Percentiles rank a stretch among this genome's conserved stretches.
These are phyloP conservation scores for Scaeva pyrastri DNA, from an alignment of 2,888 invertebrate species.

Conservation along the genomic window DNA sequence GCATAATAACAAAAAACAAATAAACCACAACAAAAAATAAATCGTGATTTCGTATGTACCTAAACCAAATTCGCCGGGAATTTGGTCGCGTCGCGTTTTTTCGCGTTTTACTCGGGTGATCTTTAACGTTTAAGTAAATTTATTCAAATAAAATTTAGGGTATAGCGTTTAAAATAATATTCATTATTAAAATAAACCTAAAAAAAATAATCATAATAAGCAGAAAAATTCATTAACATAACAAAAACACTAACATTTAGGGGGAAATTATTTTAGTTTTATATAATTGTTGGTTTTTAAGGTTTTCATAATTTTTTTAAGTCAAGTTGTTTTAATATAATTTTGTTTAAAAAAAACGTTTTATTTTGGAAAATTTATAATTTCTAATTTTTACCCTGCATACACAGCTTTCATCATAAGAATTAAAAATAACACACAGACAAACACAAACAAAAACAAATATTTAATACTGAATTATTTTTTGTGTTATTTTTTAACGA, in stretches of 20 bases:
- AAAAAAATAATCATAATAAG: constrained; percentile 73
- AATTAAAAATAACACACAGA: constrained; percentile 15
- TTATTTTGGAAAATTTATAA: constrained; percentile 3
- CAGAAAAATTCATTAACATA: constrained; percentile 58
- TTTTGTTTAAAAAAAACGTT: background rate
- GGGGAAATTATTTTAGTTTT: constrained; percentile 57
- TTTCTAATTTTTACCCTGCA: constrained; percentile 55
- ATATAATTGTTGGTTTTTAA: constrained; percentile 30
- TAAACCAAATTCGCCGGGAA: constrained; percentile 84
- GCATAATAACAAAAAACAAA: constrained; percentile 20
- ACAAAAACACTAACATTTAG: constrained; percentile 55
- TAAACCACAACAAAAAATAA: constrained; percentile 77
- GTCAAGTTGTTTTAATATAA: background rate
- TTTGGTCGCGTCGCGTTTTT: constrained; percentile 84
- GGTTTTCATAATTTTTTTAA: background rate
- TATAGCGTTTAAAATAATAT: constrained; percentile 76
- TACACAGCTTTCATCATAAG: constrained; percentile 62
- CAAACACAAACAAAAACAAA: constrained; percentile 20
- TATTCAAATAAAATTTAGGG: constrained; percentile 77
- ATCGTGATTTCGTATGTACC: constrained; percentile 85
- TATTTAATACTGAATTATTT: constrained; percentile 12
- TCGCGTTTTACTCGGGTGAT: constrained; percentile 84
- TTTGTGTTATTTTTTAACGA: constrained; percentile 10
- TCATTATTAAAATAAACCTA: constrained; percentile 70
- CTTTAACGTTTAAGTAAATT: constrained; percentile 81